A percentile compares a stretch with the other conserved stretches of the same genome.
These are phyloP conservation scores for Leptopilina drosophilae DNA, from an alignment of 2,888 invertebrate genomes.

Conservation along the genomic window DNA sequence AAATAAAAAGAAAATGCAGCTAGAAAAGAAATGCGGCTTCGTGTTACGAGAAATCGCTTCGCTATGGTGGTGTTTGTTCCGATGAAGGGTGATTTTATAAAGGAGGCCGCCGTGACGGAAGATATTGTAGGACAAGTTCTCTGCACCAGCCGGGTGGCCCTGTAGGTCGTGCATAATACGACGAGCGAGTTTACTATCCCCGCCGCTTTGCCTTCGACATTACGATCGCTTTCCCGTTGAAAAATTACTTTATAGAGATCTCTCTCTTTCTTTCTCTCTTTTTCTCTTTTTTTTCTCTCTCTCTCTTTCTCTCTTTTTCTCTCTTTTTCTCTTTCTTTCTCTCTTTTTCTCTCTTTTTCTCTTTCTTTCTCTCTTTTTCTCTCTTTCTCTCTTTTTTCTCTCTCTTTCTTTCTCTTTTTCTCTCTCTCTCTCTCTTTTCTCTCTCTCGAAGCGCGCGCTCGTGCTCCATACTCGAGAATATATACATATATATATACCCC, in stretches of 20 bases:
- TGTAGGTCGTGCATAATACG: constrained; percentile 56
- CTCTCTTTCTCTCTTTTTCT: too few relatives aligned
- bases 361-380: not conserved
- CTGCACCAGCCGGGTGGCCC: constrained; percentile 73
- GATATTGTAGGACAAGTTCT: constrained; percentile 75
- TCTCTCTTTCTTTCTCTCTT: constrained; percentile 19
- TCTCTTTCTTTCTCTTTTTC: too few relatives aligned
- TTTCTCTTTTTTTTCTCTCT: too few relatives aligned
- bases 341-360: too few relatives aligned
- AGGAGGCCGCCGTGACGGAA: constrained; percentile 76
- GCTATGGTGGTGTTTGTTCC: constrained; percentile 63
- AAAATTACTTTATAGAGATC: constrained; percentile 54
- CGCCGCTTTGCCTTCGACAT: constrained; percentile 45
- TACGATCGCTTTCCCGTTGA: constrained; percentile 47
- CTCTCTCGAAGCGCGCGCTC: constrained; percentile 39
- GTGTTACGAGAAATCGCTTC: constrained; percentile 64
- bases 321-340: not conserved
- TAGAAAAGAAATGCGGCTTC: constrained; percentile 52
- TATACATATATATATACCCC: not conserved
- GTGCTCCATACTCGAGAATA: constrained; percentile 40
- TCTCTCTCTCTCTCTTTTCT: too few relatives aligned
- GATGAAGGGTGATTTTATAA: constrained; percentile 74
- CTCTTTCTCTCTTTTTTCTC: too few relatives aligned
- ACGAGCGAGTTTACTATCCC: constrained; percentile 39
- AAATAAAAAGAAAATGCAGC: not conserved